Conservation (phyloP, 2,797 vertebrate genomes). For the Macroramphosus scolopax region DNA sequence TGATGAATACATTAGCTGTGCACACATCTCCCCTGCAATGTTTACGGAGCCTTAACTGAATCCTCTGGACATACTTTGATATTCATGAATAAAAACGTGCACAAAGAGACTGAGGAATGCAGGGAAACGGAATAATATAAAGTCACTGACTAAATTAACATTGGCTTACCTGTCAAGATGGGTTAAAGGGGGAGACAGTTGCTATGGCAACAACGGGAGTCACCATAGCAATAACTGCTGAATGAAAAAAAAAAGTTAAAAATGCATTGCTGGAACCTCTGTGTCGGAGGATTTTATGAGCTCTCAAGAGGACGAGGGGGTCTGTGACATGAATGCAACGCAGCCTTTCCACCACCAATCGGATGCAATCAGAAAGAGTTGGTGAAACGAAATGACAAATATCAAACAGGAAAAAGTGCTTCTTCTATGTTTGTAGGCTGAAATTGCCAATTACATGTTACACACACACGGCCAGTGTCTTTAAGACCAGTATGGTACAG, state of each 20-base stretch:
- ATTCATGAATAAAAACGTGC: slow-evolving; percentile 9
- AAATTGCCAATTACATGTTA: too few species aligned
- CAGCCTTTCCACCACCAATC: too few species aligned
- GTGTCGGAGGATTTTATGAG: neutral
- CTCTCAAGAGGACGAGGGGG: neutral
- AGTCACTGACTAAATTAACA: neutral
- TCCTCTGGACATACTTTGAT: neutral
- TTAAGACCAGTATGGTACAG: too few species aligned
- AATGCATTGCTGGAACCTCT: neutral
- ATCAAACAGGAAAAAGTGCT: too few species aligned
- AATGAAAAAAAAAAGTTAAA: slow-evolving; percentile 13
- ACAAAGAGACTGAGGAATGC: slow-evolving; percentile 11
- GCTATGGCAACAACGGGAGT: slow-evolving; percentile 23
- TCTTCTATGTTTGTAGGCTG: too few species aligned
- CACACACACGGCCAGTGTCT: too few species aligned
- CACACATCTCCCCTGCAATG: slow-evolving; percentile 12
- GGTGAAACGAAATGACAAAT: neutral
- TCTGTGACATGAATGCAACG: neutral
- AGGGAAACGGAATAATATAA: slow-evolving; percentile 8
- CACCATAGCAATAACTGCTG: neutral
- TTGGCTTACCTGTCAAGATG: neutral
- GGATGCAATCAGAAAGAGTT: too few species aligned
- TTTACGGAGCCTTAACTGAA: slow-evolving; percentile 11
- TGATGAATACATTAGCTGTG: slow-evolving; percentile 41
- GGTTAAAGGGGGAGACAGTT: slow-evolving; percentile 29